Evolutionary conservation across 2,888 invertebrate genomes (phyloP).

Genomic region (Agrenia bidenticulata): DNA sequence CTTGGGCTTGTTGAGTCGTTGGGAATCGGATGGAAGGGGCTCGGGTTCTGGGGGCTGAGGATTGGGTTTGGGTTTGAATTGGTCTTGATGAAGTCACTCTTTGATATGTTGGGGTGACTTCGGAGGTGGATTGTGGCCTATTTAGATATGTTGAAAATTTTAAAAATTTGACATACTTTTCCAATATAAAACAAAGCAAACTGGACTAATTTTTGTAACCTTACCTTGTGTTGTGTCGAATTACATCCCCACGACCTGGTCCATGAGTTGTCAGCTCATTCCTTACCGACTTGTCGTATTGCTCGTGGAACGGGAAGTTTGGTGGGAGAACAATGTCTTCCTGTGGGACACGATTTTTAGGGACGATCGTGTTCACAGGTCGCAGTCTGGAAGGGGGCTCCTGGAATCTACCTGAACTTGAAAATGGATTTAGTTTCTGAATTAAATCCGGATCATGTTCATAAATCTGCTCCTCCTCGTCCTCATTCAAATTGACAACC

Average conservation of each 20-base stretch:
- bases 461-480: conserved; percentile 25
- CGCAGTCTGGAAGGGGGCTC: conserved; percentile 34
- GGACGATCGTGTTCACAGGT: conserved; percentile 45
- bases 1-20: too few species aligned
- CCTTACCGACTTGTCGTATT: neutral
- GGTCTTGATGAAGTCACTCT: neutral
- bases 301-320: conserved; percentile 31
- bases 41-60: conserved; percentile 29
- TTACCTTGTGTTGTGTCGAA: neutral
- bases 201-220: too few species aligned
- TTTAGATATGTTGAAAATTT: neutral
- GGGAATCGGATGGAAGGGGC: conserved; percentile 18
- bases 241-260: neutral
- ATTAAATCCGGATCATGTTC: conserved; percentile 25
- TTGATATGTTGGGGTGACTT: neutral
- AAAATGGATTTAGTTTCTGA: conserved; percentile 31
- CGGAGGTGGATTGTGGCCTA: conserved; percentile 11
- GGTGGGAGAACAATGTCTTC: conserved; percentile 40
- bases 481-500: conserved; percentile 32
- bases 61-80: conserved; percentile 18
- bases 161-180: too few species aligned
- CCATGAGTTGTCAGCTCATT: neutral
- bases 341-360: conserved; percentile 42
- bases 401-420: conserved; percentile 17
- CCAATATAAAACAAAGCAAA: too few species aligned